Evolutionary conservation across 2,113 vertebrate genomes (phyloP).

Genomic region (Lamprotornis superbus): DNA sequence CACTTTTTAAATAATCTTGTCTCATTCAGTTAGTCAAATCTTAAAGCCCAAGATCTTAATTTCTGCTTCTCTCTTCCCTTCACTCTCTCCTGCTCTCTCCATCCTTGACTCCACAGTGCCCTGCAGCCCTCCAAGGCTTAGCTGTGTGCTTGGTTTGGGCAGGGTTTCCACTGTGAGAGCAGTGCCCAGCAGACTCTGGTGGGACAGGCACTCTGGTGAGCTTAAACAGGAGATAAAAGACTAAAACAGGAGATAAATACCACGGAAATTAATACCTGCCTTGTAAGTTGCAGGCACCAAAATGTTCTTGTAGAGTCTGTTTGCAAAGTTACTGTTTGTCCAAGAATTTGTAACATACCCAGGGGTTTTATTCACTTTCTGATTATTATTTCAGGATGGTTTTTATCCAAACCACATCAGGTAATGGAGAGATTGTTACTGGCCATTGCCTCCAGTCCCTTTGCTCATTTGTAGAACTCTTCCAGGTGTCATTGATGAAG

Average conservation of each 20-base stretch:
- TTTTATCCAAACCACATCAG: neutral
- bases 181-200: neutral
- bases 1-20: neutral
- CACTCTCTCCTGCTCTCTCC: neutral
- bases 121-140: neutral
- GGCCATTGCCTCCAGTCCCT: neutral
- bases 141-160: neutral
- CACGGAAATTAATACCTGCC: neutral
- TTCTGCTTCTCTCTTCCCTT: neutral
- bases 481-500: neutral
- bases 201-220: neutral
- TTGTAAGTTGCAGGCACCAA: fast-evolving
- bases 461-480: neutral
- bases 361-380: neutral
- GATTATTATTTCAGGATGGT: neutral
- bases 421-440: neutral
- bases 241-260: neutral
- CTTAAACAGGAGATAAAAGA: neutral
- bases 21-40: neutral
- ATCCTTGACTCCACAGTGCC: neutral
- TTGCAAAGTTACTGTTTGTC: neutral
- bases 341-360: neutral
- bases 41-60: neutral
- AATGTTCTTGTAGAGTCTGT: neutral
- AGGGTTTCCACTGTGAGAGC: neutral